A percentile compares a stretch with the other conserved stretches of the same genome.
phyloP scores from a whole-genome alignment of 2,113 vertebrate species.

The Apistogramma diplotaenia region DNA sequence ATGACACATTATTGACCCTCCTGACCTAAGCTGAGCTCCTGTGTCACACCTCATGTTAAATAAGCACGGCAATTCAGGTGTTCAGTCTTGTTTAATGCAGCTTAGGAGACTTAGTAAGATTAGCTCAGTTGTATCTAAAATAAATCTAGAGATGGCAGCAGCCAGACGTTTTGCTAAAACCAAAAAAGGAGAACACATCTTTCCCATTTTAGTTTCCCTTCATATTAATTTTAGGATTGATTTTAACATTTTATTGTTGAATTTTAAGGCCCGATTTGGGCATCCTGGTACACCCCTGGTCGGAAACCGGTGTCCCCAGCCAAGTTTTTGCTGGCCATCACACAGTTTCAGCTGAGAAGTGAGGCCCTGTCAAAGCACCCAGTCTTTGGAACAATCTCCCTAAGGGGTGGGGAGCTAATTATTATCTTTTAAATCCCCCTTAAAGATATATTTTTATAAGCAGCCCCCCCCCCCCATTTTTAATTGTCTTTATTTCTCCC shows the following conservation, averaged over 20 bases:
- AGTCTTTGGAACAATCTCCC: neutral
- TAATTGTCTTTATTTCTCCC: accelerated
- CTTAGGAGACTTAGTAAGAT: neutral
- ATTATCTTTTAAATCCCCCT: neutral
- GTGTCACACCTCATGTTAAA: neutral
- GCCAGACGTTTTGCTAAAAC: no score
- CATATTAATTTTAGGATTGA: neutral
- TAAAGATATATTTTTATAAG: neutral
- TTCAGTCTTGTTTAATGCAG: neutral
- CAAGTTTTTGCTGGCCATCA: neutral
- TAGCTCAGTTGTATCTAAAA: neutral
- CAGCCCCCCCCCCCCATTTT: no score
- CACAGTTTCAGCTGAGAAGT: neutral
- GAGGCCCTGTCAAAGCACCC: neutral
- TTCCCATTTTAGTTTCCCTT: neutral
- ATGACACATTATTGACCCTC: neutral
- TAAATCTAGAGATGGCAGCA: neutral
- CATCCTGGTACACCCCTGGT: accelerated
- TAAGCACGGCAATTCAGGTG: neutral
- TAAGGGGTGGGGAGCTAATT: neutral
- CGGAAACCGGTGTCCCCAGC: neutral
- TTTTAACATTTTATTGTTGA: neutral
- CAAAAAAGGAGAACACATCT: neutral
- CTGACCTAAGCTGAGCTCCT: neutral
- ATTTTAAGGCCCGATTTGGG: neutral